Percentiles rank a stretch among this genome's conserved stretches.
phyloP scores from a whole-genome alignment of 2,113 vertebrate species.

The Polyodon spathula region DNA sequence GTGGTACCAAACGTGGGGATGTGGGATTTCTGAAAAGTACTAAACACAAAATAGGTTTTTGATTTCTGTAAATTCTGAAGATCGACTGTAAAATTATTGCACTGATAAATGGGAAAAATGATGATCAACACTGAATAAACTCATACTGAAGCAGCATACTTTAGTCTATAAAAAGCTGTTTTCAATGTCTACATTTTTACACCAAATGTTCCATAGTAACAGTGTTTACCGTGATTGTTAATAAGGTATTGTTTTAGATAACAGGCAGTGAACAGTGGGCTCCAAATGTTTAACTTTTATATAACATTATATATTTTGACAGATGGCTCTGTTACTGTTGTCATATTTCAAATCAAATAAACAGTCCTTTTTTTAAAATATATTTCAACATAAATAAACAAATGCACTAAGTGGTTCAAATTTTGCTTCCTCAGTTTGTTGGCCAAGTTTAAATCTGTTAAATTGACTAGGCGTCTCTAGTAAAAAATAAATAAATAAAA shows the following conservation, averaged over 20 bases:
- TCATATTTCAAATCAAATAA: constrained; percentile 4
- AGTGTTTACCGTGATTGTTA: not conserved
- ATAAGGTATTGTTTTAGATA: not conserved
- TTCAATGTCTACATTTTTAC: not conserved
- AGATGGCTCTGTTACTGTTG: constrained; percentile 2
- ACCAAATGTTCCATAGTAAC: not conserved
- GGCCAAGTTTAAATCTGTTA: constrained; percentile 25
- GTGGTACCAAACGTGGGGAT: constrained; percentile 18
- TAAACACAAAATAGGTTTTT: constrained; percentile 16
- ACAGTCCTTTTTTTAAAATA: not conserved
- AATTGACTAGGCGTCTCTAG: constrained; percentile 28
- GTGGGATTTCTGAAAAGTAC: constrained; percentile 18
- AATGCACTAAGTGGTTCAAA: not conserved
- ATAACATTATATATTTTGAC: not conserved
- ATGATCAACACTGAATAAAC: constrained; percentile 14
- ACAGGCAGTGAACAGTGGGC: not conserved
- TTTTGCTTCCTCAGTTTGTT: constrained; percentile 13
- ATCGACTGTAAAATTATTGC: constrained; percentile 18
- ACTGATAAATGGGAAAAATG: constrained; percentile 17
- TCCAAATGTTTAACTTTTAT: not conserved
- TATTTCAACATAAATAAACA: not conserved
- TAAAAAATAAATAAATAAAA: constrained; percentile 21
- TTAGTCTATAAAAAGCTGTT: not conserved
- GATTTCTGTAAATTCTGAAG: constrained; percentile 18
- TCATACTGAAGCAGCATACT: constrained; percentile 15